Evolutionary conservation across 2,888 invertebrate species (phyloP), one percentile per base, ranked within the genome.

Genomic region (Lithosia quadra): DNA sequence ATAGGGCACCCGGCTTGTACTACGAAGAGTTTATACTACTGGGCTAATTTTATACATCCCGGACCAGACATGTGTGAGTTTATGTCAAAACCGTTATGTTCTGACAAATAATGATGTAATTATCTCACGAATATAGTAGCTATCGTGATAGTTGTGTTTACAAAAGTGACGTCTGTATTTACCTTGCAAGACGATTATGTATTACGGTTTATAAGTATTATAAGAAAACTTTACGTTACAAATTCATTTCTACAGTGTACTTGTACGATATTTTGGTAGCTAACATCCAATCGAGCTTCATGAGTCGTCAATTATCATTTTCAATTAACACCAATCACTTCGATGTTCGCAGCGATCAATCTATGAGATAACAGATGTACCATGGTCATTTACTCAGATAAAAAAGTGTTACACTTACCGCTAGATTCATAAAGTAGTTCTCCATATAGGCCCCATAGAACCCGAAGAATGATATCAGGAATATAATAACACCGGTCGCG

Each of bases 371-470:
- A 74, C 64, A 72, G 56, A 66, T 11, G 18, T 71, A 69, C 77
- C 74, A 78, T 63, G 76, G 80, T 55, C 79, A 68, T 65, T 21
- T 11, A 65, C 56, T 67, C 21, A 62, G 69, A 73, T 24, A 56
- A 72, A 73, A 63, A 53, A 36, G 34, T 67, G 71, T 68, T 66
- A 65, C 43, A 95, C 96, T 96, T 92, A 97, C 97, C 86, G 96
- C 96, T 87, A 98, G 95, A 56, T 97, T 96, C 96, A 98, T 96
- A 85, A 97, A 96, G 87, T 98, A 97, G 91, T 97, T 98, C 89
- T 98, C 98, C 85, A 96, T 97, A 78, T 97, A 96, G 0, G 98
- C 98, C 58, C 98, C 98, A 92, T 98, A 98, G 92, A 98, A 98
- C 70, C 98, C 98, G 83, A 98, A 97, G 90, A 97, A 97, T 0